These are phyloP conservation scores for Leucophora obtusa DNA, from an alignment of 2,888 invertebrate species.

Conservation along the genomic window DNA sequence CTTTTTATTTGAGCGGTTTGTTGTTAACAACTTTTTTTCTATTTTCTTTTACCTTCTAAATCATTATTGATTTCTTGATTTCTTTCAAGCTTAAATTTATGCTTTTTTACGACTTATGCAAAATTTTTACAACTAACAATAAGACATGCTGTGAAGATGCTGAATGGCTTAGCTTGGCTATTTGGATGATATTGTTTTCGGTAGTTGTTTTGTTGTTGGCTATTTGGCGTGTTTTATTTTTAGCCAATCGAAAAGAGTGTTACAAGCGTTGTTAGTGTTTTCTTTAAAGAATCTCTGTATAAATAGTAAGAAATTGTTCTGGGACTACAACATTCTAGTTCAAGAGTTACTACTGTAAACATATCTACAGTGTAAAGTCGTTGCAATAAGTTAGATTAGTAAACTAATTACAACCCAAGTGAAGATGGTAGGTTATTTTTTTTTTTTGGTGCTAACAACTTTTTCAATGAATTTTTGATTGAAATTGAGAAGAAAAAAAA, in stretches of 20 bases:
- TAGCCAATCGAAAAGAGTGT: slow-evolving; percentile 27
- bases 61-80: background rate
- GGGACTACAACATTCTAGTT: slow-evolving; percentile 73
- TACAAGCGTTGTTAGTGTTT: slow-evolving; percentile 51
- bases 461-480: no score
- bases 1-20: background rate
- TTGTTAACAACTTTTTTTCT: slow-evolving; percentile 8
- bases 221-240: background rate
- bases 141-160: background rate
- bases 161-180: background rate
- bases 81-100: background rate
- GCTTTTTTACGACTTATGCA: slow-evolving; percentile 65
- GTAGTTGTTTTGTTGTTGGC: no score
- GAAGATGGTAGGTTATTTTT: slow-evolving; percentile 59
- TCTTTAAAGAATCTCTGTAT: slow-evolving; percentile 70
- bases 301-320: slow-evolving; percentile 72
- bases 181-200: background rate
- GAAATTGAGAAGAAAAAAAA: background rate
- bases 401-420: background rate
- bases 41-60: background rate
- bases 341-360: slow-evolving; percentile 72
- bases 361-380: slow-evolving; percentile 60
- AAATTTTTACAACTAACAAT: slow-evolving; percentile 68
- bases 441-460: no score
- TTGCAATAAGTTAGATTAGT: slow-evolving; percentile 30